Evolutionary conservation across 2,113 vertebrate genomes (phyloP).

Genomic region (Donacobius atricapilla): DNA sequence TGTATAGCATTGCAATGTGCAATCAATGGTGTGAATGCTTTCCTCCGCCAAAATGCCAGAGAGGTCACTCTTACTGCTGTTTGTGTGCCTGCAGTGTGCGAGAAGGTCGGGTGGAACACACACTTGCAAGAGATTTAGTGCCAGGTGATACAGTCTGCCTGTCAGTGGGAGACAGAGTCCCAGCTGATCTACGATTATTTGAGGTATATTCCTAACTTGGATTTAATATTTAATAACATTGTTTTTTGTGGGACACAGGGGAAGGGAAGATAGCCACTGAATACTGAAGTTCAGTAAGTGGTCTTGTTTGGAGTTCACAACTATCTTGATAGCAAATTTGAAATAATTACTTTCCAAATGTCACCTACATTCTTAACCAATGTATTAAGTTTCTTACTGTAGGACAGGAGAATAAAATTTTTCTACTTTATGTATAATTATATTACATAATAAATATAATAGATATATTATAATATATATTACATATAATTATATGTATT

Average conservation of each 20-base stretch:
- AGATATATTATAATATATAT: too few relatives aligned
- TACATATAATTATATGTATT: too few relatives aligned
- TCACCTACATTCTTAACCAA: neutral
- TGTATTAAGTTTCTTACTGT: neutral
- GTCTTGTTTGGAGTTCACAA: neutral
- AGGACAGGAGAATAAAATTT: neutral
- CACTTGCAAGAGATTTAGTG: constrained; percentile 92
- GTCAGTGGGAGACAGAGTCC: constrained; percentile 93
- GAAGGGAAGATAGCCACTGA: neutral
- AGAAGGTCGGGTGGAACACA: constrained; percentile 87
- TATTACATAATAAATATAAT: too few relatives aligned
- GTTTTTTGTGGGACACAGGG: neutral
- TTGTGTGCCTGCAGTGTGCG: constrained; percentile 74
- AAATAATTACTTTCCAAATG: neutral
- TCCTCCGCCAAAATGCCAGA: neutral
- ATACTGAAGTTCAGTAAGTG: neutral
- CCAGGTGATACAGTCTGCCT: constrained; percentile 96
- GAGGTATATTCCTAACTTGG: constrained; percentile 75
- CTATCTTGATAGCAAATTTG: neutral
- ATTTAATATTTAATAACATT: neutral
- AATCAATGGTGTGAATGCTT: neutral
- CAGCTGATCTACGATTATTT: constrained; percentile 91
- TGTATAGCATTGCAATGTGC: accelerated
- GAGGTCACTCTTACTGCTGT: neutral
- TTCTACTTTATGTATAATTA: neutral